Percentiles rank a stretch among this genome's conserved stretches.
Conservation (phyloP, 1,140 invertebrate genomes). For the Dinoponera quadriceps region DNA sequence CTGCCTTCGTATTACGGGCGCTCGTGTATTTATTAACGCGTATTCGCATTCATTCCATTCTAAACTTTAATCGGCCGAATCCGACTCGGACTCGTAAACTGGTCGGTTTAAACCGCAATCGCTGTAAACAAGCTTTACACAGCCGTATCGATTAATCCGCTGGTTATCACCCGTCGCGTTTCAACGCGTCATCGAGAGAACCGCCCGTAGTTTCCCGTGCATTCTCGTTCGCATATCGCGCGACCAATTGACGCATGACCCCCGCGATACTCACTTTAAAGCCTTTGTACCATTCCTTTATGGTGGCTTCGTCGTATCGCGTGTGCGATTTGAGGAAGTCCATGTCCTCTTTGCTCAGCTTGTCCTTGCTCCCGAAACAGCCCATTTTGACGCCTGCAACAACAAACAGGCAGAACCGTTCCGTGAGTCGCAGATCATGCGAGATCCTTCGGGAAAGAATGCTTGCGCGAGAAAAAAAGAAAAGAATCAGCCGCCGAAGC, state of each 20-base stretch:
- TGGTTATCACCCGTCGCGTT: no score
- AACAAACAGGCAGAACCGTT: constrained; percentile 43
- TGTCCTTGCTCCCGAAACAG: constrained; percentile 97
- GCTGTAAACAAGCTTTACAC: neutral
- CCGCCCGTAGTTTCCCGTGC: no score
- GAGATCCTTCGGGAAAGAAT: no score
- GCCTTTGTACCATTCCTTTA: constrained; percentile 99
- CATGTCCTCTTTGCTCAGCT: constrained; percentile 98
- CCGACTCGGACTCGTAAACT: neutral
- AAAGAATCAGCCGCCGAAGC: no score
- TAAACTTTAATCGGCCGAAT: neutral
- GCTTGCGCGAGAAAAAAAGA: no score
- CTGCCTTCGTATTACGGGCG: neutral
- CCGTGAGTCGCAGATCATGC: neutral
- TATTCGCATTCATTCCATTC: constrained; percentile 8
- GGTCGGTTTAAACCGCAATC: neutral
- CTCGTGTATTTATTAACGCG: neutral
- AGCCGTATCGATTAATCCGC: neutral
- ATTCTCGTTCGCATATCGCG: neutral
- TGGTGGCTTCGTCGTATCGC: constrained; percentile 97
- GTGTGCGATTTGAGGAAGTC: constrained; percentile 98
- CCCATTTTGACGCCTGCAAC: constrained; percentile 90
- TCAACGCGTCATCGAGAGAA: no score
- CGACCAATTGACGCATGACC: neutral
- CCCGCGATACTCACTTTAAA: constrained; percentile 93